These are phyloP conservation scores for Aythya baeri DNA, from an alignment of 2,113 vertebrate species.

Conservation along the genomic window DNA sequence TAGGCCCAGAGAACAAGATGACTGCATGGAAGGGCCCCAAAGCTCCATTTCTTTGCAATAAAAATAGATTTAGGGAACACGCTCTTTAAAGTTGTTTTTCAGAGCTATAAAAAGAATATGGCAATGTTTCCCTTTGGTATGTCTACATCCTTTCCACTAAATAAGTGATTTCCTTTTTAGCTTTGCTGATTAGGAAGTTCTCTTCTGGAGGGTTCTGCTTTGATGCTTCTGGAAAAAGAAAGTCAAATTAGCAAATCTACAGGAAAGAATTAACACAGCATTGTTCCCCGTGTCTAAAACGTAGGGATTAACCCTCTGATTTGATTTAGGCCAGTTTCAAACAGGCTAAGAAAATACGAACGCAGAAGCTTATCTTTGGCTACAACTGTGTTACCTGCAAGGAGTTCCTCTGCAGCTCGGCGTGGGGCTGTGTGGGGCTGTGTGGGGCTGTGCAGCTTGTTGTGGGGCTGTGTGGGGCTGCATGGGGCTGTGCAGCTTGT, in stretches of 20 bases:
- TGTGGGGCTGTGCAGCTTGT: too few species aligned
- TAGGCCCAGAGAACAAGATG: rapidly evolving
- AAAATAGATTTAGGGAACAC: background rate
- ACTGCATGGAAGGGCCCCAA: background rate
- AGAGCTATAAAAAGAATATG: conserved; percentile 44
- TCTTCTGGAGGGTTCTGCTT: conserved; percentile 34
- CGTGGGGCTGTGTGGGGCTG: too few species aligned
- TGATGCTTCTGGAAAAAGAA: conserved; percentile 42
- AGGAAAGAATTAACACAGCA: background rate
- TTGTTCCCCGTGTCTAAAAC: background rate
- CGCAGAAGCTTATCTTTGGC: rapidly evolving
- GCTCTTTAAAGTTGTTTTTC: background rate
- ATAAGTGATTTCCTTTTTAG: conserved; percentile 39
- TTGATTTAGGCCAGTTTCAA: background rate
- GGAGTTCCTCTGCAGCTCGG: background rate
- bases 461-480: background rate
- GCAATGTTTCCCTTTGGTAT: conserved; percentile 21
- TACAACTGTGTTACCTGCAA: rapidly evolving
- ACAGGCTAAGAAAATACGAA: background rate
- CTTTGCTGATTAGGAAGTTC: conserved; percentile 38
- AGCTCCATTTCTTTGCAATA: background rate
- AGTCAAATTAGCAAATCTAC: conserved; percentile 32
- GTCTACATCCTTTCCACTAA: conserved; percentile 41
- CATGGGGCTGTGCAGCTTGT: too few species aligned
- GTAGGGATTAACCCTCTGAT: background rate